A percentile compares a stretch with the other conserved stretches of the same genome.
Conservation (phyloP, 1,140 invertebrate species). For the Cyclargus thomasi region DNA sequence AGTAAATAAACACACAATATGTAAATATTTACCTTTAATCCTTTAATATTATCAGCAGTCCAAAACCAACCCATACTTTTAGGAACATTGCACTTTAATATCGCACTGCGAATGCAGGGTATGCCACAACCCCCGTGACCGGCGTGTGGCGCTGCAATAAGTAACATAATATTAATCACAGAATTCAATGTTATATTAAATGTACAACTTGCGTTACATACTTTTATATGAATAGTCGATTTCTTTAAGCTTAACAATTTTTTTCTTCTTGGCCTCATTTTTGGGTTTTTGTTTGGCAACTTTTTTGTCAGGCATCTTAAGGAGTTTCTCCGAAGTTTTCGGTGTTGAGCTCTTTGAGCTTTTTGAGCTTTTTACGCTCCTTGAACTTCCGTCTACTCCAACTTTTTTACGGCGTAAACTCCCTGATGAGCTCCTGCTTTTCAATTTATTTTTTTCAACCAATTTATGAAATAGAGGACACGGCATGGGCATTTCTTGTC, state of each 20-base stretch:
- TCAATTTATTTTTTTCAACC: constrained; percentile 53
- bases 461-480: constrained; percentile 62
- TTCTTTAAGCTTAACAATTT: constrained; percentile 55
- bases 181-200: constrained; percentile 22
- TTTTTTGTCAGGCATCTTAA: constrained; percentile 34
- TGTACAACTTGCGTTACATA: constrained; percentile 46
- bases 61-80: constrained; percentile 66
- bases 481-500: constrained; percentile 37
- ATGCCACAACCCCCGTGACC: constrained; percentile 56
- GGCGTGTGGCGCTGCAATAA: constrained; percentile 53
- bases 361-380: constrained; percentile 35
- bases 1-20: not conserved
- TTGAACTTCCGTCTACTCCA: constrained; percentile 35
- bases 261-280: constrained; percentile 45
- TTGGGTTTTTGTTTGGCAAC: constrained; percentile 48
- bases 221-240: constrained; percentile 64
- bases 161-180: constrained; percentile 16
- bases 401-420: constrained; percentile 47
- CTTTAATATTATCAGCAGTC: constrained; percentile 58
- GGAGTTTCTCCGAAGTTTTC: constrained; percentile 33
- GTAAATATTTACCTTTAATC: constrained; percentile 46
- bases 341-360: constrained; percentile 22
- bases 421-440: constrained; percentile 46
- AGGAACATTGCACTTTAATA: constrained; percentile 43
- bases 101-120: constrained; percentile 46